A percentile compares a stretch with the other conserved stretches of the same genome.
Conservation (phyloP, 2,113 vertebrate genomes). For the Lepisosteus osseus region DNA sequence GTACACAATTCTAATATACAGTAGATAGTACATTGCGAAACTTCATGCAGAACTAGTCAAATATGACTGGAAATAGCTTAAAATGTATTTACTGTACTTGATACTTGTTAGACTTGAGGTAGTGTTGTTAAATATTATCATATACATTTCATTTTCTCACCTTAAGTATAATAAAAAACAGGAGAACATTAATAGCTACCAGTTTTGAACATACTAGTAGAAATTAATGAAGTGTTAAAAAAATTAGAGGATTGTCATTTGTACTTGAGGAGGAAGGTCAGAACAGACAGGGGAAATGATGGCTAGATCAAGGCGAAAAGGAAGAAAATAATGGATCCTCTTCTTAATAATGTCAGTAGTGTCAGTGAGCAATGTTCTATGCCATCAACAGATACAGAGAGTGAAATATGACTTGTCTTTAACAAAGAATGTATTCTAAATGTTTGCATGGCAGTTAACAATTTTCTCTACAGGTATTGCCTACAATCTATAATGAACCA, state of each 20-base stretch:
- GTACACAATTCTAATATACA: too few species aligned
- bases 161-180: neutral
- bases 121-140: neutral
- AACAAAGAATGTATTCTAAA: neutral
- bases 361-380: neutral
- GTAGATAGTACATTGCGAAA: too few species aligned
- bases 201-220: neutral
- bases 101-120: too few species aligned
- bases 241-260: neutral
- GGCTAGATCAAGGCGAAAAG: neutral
- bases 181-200: neutral
- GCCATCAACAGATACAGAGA: neutral
- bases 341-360: neutral
- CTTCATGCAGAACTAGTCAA: too few species aligned
- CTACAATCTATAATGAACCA: neutral
- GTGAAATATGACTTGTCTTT: constrained; percentile 5
- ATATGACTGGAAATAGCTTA: too few species aligned
- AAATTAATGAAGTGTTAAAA: constrained; percentile 5
- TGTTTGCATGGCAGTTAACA: neutral
- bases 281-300: neutral
- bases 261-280: neutral
- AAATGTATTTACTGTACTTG: too few species aligned
- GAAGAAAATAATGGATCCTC: neutral
- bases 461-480: neutral
- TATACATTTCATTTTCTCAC: neutral